These are phyloP conservation scores for Cyphomyrus plagiostoma DNA, from an alignment of 2,113 vertebrate species.

Conservation along the genomic window DNA sequence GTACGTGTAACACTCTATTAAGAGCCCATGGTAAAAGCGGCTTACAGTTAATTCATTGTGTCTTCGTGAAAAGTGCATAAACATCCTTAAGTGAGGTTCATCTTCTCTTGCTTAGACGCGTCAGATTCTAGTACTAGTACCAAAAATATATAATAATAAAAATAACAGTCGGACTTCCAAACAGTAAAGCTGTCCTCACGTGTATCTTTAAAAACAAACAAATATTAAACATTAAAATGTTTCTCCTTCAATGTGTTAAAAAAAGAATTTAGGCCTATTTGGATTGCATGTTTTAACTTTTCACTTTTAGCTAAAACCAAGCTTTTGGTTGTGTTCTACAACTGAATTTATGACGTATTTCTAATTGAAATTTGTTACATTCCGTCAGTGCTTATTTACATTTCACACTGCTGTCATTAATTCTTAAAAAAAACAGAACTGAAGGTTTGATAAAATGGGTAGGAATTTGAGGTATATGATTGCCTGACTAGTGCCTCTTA, in stretches of 20 bases:
- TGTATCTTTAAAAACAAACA: background rate
- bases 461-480: slow-evolving; percentile 78
- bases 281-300: background rate
- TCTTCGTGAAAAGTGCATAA: background rate
- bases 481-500: slow-evolving; percentile 89
- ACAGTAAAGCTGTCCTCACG: background rate
- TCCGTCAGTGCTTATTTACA: background rate
- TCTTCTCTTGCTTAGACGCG: background rate
- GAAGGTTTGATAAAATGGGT: slow-evolving; percentile 65
- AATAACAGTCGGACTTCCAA: background rate
- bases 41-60: background rate
- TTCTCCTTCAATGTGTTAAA: background rate
- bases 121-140: background rate
- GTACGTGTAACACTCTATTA: background rate
- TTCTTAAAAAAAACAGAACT: slow-evolving; percentile 48
- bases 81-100: background rate
- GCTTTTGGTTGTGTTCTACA: background rate
- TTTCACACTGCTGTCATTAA: background rate
- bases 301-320: background rate
- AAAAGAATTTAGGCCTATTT: background rate
- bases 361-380: background rate
- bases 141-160: background rate
- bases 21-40: background rate
- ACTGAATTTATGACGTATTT: background rate
- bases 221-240: background rate